Conservation (phyloP, 2,888 invertebrate genomes). For the Diploptera punctata region DNA sequence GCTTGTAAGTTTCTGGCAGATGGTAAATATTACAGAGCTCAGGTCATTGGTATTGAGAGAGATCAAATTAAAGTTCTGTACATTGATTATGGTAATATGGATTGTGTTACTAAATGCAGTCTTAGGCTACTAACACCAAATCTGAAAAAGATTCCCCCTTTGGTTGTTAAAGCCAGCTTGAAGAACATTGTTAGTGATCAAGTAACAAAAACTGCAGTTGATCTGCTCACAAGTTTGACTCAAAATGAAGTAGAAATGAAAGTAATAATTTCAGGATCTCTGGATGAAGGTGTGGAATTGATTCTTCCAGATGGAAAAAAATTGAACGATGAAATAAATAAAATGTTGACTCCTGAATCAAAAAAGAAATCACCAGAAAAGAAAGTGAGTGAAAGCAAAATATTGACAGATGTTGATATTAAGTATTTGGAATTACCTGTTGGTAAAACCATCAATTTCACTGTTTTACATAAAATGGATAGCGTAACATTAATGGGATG, state of each 20-base stretch:
- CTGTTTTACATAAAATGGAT: neutral
- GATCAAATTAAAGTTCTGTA: conserved; percentile 48
- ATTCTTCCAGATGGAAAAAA: neutral
- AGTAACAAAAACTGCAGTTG: neutral
- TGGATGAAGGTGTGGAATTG: neutral
- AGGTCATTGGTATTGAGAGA: conserved; percentile 45
- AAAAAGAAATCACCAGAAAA: no score
- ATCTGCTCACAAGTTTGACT: neutral
- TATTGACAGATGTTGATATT: neutral
- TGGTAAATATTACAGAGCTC: conserved; percentile 52
- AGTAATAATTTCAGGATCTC: neutral
- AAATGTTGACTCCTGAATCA: neutral
- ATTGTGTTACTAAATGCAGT: conserved; percentile 45
- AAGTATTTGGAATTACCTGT: neutral
- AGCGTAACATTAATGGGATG: neutral
- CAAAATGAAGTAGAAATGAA: conserved; percentile 7
- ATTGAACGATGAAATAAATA: neutral
- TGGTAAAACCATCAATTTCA: neutral
- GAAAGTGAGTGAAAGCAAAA: neutral
- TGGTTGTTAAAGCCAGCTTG: neutral
- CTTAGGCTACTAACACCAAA: conserved; percentile 47
- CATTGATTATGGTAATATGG: conserved; percentile 52
- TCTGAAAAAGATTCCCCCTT: conserved; percentile 45
- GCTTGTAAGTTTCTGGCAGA: conserved; percentile 49
- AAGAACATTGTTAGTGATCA: neutral